Evolutionary conservation across 1,140 invertebrate genomes (phyloP).

Genomic region (Metaphire vulgaris): DNA sequence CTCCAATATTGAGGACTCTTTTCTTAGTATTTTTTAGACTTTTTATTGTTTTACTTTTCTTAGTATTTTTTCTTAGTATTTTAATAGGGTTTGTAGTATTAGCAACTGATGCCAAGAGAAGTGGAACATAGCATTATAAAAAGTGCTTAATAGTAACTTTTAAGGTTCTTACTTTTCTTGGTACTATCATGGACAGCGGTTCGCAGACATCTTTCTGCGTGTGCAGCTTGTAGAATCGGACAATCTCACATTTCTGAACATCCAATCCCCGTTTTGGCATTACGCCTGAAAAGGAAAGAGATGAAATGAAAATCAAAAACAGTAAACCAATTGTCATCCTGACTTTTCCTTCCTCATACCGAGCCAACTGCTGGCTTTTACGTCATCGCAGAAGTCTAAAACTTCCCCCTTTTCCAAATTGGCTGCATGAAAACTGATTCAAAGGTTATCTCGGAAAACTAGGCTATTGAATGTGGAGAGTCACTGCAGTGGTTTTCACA

Average conservation of each 20-base stretch:
- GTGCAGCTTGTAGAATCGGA: slow-evolving; percentile 85
- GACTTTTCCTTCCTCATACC: too few species aligned
- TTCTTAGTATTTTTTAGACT: not conserved
- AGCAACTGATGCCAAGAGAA: not conserved
- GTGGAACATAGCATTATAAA: not conserved
- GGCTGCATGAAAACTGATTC: too few species aligned
- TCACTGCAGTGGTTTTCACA: too few species aligned
- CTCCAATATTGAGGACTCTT: not conserved
- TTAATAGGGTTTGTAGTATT: not conserved
- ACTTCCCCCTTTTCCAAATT: too few species aligned
- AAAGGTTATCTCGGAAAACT: too few species aligned
- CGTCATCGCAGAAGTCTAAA: too few species aligned
- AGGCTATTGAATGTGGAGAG: too few species aligned
- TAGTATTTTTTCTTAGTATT: too few species aligned
- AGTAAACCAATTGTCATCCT: too few species aligned
- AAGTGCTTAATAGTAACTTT: not conserved
- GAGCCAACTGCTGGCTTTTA: too few species aligned
- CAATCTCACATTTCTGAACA: slow-evolving; percentile 73
- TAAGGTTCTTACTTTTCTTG: slow-evolving; percentile 62
- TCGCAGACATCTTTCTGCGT: slow-evolving; percentile 78
- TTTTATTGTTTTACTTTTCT: too few species aligned
- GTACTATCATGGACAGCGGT: slow-evolving; percentile 89
- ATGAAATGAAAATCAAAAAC: too few species aligned
- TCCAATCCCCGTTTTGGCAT: slow-evolving; percentile 90
- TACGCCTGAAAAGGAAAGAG: slow-evolving; percentile 51